Evolutionary conservation across 2,113 vertebrate genomes (phyloP).

Genomic region (Rutilus rutilus): DNA sequence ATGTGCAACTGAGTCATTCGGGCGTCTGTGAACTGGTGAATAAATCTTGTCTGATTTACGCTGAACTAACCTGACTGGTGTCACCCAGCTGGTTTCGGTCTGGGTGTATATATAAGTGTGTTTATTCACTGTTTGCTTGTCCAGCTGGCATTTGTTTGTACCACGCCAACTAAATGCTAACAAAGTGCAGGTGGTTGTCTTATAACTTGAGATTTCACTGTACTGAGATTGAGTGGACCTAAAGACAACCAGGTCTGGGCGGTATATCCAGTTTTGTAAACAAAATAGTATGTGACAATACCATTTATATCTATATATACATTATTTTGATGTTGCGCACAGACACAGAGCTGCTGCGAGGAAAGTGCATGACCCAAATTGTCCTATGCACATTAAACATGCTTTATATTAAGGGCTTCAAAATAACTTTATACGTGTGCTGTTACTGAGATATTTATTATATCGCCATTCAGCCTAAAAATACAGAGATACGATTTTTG

Average conservation of each 20-base stretch:
- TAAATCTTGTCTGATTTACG: conserved; percentile 22
- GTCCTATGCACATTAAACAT: too few relatives aligned
- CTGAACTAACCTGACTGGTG: conserved; percentile 33
- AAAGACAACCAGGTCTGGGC: not conserved
- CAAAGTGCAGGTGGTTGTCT: conserved; percentile 52
- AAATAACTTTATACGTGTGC: too few relatives aligned
- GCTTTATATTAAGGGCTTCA: too few relatives aligned
- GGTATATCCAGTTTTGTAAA: too few relatives aligned
- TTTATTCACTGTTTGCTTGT: conserved; percentile 33
- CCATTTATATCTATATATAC: too few relatives aligned
- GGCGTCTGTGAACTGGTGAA: conserved; percentile 3
- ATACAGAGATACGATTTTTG: too few relatives aligned
- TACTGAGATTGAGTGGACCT: not conserved
- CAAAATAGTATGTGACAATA: too few relatives aligned
- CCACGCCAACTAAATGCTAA: conserved; percentile 44
- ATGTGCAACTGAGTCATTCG: not conserved
- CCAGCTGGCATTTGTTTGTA: conserved; percentile 44
- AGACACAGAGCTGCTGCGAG: too few relatives aligned
- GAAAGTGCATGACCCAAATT: too few relatives aligned
- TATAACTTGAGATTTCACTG: conserved; percentile 34
- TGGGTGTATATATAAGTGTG: conserved; percentile 28
- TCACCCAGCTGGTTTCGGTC: conserved; percentile 24
- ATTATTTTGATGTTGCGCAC: too few relatives aligned
- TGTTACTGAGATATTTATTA: too few relatives aligned
- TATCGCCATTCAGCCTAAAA: too few relatives aligned